A percentile compares a stretch with the other conserved stretches of the same genome.
Conservation (phyloP, 2,888 invertebrate genomes). For the Phaedon cochleariae region DNA sequence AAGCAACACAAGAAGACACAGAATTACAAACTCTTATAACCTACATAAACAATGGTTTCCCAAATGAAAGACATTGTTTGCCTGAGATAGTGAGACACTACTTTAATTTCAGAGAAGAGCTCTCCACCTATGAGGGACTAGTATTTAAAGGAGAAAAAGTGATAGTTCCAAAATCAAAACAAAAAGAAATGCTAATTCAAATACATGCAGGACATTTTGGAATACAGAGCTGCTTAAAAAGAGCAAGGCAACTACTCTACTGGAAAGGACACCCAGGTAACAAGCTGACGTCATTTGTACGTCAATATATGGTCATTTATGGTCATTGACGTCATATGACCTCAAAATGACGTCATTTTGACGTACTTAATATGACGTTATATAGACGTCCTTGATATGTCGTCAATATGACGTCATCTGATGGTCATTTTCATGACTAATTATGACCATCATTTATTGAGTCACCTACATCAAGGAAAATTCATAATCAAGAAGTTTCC, state of each 20-base stretch:
- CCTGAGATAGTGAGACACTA: conserved; percentile 3
- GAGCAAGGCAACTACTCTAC: conserved; percentile 17
- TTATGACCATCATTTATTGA: no score
- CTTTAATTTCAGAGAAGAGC: conserved; percentile 18
- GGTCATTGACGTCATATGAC: no score
- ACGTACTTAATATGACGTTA: no score
- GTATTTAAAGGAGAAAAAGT: conserved; percentile 22
- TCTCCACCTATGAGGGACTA: conserved; percentile 9
- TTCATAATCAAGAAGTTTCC: no score
- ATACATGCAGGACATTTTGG: neutral
- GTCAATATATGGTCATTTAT: no score
- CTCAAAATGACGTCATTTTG: no score
- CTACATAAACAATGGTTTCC: conserved; percentile 10
- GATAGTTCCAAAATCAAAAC: conserved; percentile 18
- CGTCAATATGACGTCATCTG: no score
- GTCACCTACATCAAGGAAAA: no score
- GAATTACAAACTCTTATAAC: conserved; percentile 8
- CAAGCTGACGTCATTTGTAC: no score
- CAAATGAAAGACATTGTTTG: neutral
- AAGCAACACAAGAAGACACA: conserved; percentile 14
- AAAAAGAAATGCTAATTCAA: conserved; percentile 11
- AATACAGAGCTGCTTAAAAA: conserved; percentile 1
- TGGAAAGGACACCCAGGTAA: conserved; percentile 15
- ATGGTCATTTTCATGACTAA: no score
- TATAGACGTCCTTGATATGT: no score